Evolutionary conservation across 2,888 invertebrate species (phyloP).

Genomic region (Apocheima hispidaria): DNA sequence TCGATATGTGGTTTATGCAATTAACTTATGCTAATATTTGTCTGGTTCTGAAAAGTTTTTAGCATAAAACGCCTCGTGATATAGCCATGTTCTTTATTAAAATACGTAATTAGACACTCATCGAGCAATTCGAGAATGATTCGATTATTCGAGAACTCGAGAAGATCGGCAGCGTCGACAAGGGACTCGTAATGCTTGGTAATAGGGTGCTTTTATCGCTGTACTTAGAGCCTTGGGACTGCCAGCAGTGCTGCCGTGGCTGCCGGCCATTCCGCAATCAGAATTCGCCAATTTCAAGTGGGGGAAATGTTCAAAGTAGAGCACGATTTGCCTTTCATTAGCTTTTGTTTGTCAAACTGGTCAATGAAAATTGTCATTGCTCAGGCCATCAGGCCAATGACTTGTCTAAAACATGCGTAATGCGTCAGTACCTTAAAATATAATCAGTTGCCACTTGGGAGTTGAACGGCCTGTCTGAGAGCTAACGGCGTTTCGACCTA

Average conservation of each 20-base stretch:
- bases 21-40: conserved; percentile 58
- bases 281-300: too few relatives aligned
- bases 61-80: background rate
- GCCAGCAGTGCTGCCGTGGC: too few relatives aligned
- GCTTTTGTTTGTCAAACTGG: background rate
- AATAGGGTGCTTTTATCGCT: too few relatives aligned
- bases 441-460: conserved; percentile 35
- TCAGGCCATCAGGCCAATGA: background rate
- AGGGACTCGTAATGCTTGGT: too few relatives aligned
- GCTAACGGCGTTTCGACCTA: conserved; percentile 64
- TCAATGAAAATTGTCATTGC: background rate
- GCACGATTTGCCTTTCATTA: too few relatives aligned
- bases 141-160: too few relatives aligned
- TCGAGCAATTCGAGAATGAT: too few relatives aligned
- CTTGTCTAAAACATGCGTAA: background rate
- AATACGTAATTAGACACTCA: background rate
- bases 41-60: too few relatives aligned
- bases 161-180: too few relatives aligned
- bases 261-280: too few relatives aligned
- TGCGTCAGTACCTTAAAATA: background rate
- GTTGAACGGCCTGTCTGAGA: conserved; percentile 60
- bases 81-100: background rate
- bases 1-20: conserved; percentile 25
- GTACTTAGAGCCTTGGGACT: too few relatives aligned
- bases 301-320: too few relatives aligned